Conservation (phyloP, 2,113 vertebrate genomes). For the Trogon melanurus region DNA sequence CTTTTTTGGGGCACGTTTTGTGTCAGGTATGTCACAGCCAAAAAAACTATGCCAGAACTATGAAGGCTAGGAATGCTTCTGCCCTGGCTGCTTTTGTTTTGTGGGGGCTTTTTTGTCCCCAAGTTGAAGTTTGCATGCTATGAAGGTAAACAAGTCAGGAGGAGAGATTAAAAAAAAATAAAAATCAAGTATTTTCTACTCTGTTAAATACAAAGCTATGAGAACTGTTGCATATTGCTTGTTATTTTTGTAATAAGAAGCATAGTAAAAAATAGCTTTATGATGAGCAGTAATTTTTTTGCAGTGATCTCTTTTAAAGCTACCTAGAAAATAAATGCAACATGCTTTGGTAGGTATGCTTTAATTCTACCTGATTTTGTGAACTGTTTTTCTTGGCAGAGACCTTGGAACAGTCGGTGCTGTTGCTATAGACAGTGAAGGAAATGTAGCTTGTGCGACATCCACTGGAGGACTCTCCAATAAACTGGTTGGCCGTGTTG, state of each 20-base stretch:
- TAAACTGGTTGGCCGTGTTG: constrained; percentile 85
- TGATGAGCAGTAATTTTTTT: background rate
- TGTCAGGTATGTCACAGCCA: background rate
- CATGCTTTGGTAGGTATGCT: constrained; percentile 34
- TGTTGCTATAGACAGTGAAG: constrained; percentile 81
- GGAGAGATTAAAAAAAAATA: background rate
- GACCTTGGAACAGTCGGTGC: constrained; percentile 87
- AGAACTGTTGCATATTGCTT: background rate
- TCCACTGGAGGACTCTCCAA: constrained; percentile 86
- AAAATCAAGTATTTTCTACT: background rate
- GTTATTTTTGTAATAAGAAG: background rate
- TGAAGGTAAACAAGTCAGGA: background rate
- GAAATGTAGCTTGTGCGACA: constrained; percentile 83
- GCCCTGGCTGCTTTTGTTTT: background rate
- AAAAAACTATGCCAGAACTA: background rate
- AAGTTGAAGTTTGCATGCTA: background rate
- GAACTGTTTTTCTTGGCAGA: constrained; percentile 74
- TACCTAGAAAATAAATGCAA: constrained; percentile 26
- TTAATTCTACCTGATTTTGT: constrained; percentile 51
- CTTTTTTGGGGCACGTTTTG: background rate
- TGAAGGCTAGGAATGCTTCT: background rate
- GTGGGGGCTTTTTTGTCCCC: background rate
- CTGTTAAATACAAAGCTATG: background rate
- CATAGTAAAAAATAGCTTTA: background rate
- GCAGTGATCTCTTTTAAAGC: background rate